Base-by-base conservation (phyloP, 2,888 invertebrate genomes). In the Cryptophagus acutangulus region DNA sequence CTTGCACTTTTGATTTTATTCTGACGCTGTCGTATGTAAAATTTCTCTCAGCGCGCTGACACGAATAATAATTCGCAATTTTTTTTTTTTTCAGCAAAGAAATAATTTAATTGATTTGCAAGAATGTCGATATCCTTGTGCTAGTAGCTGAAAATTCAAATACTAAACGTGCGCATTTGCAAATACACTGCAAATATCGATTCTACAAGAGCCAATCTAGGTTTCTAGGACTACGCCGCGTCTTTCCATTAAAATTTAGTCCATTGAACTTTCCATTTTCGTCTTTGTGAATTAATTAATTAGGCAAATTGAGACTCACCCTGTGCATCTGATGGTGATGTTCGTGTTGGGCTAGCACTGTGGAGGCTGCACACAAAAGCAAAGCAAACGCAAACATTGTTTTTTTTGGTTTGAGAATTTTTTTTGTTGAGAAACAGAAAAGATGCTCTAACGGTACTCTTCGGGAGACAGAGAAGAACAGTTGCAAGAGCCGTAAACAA, bases 61-160 rank as follows among this genome's bases (percentile, higher is more conserved):
- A n/a, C n/a, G n/a, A n/a, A n/a, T n/a, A n/a, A n/a, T n/a, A n/a
- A n/a, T n/a, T n/a, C n/a, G n/a, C n/a, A n/a, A n/a, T n/a, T n/a
- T n/a, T n/a, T n/a, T n/a, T n/a, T n/a, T n/a, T n/a, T n/a, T n/a
- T n/a, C n/a, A n/a, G n/a, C n/a, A n/a, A n/a, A n/a, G n/a, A n/a
- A n/a, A n/a, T n/a, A n/a, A n/a, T n/a, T n/a, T n/a, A n/a, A n/a
- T n/a, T n/a, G n/a, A n/a, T n/a, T n/a, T n/a, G n/a, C n/a, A 20
- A 20, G 24, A 20, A 20, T 20, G 24, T n/a, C 24, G 24, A 20
- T 20, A 20, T 20, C 24, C 24, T 20, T 20, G 24, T 20, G 24
- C 24, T 20, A 20, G 24, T 8, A 20, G 6, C 6, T n/a, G 24
- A n/a, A 20, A 20, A 8, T 8, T n/a, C 6, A 20, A n/a, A 20